Base-by-base conservation (phyloP, 2,888 invertebrate species). In the Synergus gifuensis region DNA sequence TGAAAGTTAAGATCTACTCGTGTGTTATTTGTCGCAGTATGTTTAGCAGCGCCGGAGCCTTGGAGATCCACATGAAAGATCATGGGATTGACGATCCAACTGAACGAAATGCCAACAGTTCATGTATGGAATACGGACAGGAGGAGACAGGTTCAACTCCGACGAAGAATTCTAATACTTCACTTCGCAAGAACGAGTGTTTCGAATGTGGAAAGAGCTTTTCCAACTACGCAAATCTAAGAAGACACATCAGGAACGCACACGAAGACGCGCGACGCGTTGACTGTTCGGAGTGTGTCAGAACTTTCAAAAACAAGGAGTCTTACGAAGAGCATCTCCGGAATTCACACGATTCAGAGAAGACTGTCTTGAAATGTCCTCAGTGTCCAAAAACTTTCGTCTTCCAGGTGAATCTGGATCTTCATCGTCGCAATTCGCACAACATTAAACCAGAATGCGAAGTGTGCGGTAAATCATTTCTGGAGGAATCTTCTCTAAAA, bases 1-100 rank as follows among this genome's bases (percentile, higher is more conserved):
- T 95, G 83, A 94, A 95, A 85, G 93, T 95, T 2, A 95, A 95
- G 86, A 90, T 95, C 76, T 95, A 94, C 83, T 94, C 94, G 0
- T 94, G 95, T 84, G 94, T 93, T 36, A 90, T 94, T 40, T 95
- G 95, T 82, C 90, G 93, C 1, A 94, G 94, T 83, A 94, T 94
- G 58, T 94, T 94, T 87, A 94, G 95, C 85, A 95, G 95, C 76
- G 94, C 95, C 0, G 94, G 94, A 8, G 87, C 89, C 0, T 80
- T 92, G 8, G 91, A 91, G 73, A 83, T 87, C 1, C 92, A 92
- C 40, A 92, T 92, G 90, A 89, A 87, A n/a, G 91, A 90, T 22
- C 91, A 91, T 44, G 90, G 90, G 0, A 87, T 91, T 11, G 87
- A 87, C 0, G 88, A 90, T 22, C 81, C 88, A 0, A 81, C 76